These are phyloP conservation scores for Gallinago solitaria DNA, from an alignment of 2,797 vertebrate genomes.

Conservation along the genomic window DNA sequence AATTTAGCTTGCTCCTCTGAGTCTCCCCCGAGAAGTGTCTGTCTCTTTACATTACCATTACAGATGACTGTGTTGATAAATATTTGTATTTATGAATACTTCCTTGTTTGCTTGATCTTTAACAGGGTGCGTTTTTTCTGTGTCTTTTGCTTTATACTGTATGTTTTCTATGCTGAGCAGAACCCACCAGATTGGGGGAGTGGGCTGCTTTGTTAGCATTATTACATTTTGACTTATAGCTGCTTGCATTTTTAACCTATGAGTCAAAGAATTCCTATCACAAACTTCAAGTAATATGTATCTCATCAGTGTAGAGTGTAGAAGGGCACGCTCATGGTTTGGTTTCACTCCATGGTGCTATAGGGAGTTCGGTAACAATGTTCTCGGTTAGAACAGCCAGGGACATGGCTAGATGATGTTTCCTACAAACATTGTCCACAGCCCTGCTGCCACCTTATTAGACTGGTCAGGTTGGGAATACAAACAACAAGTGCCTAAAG, in stretches of 20 bases:
- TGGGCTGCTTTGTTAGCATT: background rate
- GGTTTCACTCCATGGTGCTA: background rate
- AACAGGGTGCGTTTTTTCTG: background rate
- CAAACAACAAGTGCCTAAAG: background rate
- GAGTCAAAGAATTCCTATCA: conserved; percentile 2
- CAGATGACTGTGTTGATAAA: conserved; percentile 7
- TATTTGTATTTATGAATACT: conserved; percentile 37
- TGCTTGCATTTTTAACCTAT: background rate
- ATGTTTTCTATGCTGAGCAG: background rate
- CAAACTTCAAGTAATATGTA: background rate
- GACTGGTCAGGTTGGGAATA: background rate
- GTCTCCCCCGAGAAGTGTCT: background rate
- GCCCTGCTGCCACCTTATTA: background rate
- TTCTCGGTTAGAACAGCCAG: background rate
- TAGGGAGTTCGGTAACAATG: background rate
- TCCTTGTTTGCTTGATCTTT: conserved; percentile 31
- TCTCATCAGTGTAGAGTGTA: background rate
- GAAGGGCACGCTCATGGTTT: background rate
- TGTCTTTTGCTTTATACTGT: background rate
- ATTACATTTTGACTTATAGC: background rate
- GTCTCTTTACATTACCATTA: background rate
- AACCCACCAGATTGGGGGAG: background rate
- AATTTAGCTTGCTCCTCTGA: background rate
- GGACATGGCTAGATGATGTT: background rate
- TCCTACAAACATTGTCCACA: background rate